phyloP scores from a whole-genome alignment of 2,888 invertebrate species.

The Gymnocheta viridis region DNA sequence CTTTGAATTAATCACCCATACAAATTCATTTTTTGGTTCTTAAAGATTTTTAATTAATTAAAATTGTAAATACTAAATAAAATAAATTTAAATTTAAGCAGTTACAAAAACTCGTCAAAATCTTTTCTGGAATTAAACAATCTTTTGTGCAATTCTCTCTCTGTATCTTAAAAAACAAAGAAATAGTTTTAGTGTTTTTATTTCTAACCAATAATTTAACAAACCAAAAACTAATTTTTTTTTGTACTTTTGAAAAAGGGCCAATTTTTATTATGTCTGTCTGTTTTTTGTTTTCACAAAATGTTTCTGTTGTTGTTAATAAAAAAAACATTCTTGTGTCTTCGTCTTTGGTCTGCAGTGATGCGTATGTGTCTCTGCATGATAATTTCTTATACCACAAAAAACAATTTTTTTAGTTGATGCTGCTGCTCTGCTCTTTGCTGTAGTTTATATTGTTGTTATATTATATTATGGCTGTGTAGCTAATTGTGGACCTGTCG shows the following conservation, averaged over 20 bases:
- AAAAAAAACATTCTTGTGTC: conserved; percentile 39
- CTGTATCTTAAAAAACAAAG: no score
- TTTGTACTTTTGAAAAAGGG: no score
- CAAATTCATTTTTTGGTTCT: not conserved
- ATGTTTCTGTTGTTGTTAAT: no score
- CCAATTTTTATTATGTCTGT: not conserved
- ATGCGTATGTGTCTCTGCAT: conserved; percentile 68
- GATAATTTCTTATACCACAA: conserved; percentile 61
- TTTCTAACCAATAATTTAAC: no score
- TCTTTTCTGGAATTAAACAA: no score
- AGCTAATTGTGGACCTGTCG: conserved; percentile 81
- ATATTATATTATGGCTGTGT: conserved; percentile 71
- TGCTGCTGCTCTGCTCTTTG: conserved; percentile 23
- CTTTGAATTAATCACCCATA: conserved; percentile 44
- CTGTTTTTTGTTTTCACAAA: conserved; percentile 21
- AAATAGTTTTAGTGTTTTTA: no score
- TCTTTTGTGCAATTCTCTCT: no score
- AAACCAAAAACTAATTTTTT: no score
- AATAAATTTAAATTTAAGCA: no score
- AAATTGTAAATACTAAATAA: not conserved
- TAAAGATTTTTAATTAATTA: not conserved
- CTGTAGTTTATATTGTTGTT: conserved; percentile 40
- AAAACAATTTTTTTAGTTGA: conserved; percentile 7
- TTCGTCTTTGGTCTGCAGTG: conserved; percentile 10
- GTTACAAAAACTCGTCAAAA: no score